phyloP scores from a whole-genome alignment of 2,797 vertebrate species.

The Strix occidentalis region DNA sequence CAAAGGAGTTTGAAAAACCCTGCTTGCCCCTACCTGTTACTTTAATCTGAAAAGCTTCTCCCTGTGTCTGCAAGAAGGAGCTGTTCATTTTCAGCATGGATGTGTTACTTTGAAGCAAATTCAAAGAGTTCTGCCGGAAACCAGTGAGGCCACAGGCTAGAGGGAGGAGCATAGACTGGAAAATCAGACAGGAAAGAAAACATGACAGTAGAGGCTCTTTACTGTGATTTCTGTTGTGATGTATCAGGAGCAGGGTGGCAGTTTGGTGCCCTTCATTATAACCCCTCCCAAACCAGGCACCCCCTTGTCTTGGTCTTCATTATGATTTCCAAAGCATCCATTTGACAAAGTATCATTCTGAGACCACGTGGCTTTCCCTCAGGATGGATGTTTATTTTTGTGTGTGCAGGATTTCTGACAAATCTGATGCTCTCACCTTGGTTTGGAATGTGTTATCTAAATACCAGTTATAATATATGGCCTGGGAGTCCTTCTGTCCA shows the following conservation, averaged over 20 bases:
- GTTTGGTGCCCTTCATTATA: not conserved
- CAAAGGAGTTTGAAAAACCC: not conserved
- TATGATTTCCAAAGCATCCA: not conserved
- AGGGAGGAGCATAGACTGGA: constrained; percentile 59
- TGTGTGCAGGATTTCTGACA: not conserved
- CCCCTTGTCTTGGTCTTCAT: accelerated
- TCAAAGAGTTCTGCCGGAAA: constrained; percentile 59
- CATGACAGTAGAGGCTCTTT: not conserved
- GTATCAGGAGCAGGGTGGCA: not conserved
- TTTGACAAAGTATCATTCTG: not conserved
- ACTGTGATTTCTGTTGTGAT: not conserved
- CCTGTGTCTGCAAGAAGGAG: constrained; percentile 59
- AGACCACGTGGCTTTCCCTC: not conserved
- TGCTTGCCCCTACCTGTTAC: constrained; percentile 66
- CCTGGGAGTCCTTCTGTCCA: not conserved
- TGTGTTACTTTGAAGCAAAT: constrained; percentile 64
- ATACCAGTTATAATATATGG: constrained; percentile 71
- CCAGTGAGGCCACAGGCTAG: constrained; percentile 64
- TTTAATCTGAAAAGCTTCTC: constrained; percentile 63
- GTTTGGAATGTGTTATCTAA: constrained; percentile 53
- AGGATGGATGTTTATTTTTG: not conserved
- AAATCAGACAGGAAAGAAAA: constrained; percentile 7
- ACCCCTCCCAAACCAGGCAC: not conserved
- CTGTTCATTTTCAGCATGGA: constrained; percentile 47
- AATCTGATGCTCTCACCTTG: constrained; percentile 66